Conservation (phyloP, 2,888 invertebrate species). For the Leucoma salicis region DNA sequence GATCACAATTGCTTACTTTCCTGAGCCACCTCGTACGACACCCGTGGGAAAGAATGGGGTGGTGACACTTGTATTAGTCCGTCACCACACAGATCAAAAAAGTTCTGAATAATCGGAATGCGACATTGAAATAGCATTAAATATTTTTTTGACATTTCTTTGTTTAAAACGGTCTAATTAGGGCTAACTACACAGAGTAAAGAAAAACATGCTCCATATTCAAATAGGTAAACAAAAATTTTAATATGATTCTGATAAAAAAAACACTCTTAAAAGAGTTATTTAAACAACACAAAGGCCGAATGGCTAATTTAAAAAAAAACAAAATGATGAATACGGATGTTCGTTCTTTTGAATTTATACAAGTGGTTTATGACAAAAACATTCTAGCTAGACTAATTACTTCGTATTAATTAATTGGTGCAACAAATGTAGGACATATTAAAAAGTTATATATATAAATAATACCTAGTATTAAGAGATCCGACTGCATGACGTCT, state of each 20-base stretch:
- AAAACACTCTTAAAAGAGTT: not conserved
- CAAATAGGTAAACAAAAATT: not conserved
- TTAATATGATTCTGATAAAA: not conserved
- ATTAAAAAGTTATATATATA: not conserved
- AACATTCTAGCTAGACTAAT: not conserved
- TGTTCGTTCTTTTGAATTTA: not conserved
- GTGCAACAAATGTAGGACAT: not conserved
- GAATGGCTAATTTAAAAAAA: too few species aligned
- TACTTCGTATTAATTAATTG: not conserved
- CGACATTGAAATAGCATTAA: too few species aligned
- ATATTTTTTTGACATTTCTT: too few species aligned
- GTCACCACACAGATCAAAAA: too few species aligned
- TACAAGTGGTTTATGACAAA: not conserved
- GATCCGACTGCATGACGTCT: too few species aligned
- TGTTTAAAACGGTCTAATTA: not conserved
- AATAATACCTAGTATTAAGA: too few species aligned
- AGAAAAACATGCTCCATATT: not conserved
- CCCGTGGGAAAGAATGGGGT: too few species aligned
- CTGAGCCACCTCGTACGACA: too few species aligned
- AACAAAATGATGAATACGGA: not conserved
- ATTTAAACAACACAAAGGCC: too few species aligned
- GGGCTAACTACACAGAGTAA: not conserved
- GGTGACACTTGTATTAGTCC: too few species aligned
- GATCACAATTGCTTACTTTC: too few species aligned
- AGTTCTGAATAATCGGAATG: too few species aligned